phyloP scores from a whole-genome alignment of 2,888 invertebrate species.

The Pherbina coryleti region DNA sequence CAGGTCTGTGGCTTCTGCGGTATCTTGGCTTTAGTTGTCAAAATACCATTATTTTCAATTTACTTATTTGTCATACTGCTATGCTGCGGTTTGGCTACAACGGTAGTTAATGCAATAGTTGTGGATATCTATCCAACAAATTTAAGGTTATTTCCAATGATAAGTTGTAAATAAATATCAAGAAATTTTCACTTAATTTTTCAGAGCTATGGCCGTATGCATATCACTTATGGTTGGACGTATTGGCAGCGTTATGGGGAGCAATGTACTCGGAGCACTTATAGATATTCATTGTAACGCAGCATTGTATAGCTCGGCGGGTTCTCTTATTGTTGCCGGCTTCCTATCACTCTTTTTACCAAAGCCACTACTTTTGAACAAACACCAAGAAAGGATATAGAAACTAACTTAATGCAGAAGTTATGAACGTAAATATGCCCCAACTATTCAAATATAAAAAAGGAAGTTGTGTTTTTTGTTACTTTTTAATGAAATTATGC shows the following conservation, averaged over 20 bases:
- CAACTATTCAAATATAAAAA: no score
- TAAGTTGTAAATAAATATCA: not conserved
- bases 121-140: constrained; percentile 64
- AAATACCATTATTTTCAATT: constrained; percentile 51
- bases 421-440: not conserved
- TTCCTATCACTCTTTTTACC: constrained; percentile 47
- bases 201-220: constrained; percentile 56
- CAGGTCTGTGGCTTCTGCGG: constrained; percentile 52
- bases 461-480: no score
- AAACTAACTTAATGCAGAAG: no score
- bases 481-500: constrained; percentile 64
- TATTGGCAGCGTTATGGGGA: constrained; percentile 53
- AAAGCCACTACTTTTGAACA: not conserved
- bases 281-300: constrained; percentile 53
- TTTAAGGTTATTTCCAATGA: constrained; percentile 54
- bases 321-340: constrained; percentile 47
- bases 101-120: constrained; percentile 58
- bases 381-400: not conserved
- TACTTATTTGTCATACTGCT: constrained; percentile 54
- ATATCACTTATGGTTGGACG: constrained; percentile 55
- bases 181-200: constrained; percentile 26
- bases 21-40: constrained; percentile 49
- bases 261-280: constrained; percentile 51
- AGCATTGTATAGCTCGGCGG: constrained; percentile 47
- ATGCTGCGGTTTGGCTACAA: constrained; percentile 55